phyloP scores from a whole-genome alignment of 2,797 vertebrate species.

The Gobio occitaniae region DNA sequence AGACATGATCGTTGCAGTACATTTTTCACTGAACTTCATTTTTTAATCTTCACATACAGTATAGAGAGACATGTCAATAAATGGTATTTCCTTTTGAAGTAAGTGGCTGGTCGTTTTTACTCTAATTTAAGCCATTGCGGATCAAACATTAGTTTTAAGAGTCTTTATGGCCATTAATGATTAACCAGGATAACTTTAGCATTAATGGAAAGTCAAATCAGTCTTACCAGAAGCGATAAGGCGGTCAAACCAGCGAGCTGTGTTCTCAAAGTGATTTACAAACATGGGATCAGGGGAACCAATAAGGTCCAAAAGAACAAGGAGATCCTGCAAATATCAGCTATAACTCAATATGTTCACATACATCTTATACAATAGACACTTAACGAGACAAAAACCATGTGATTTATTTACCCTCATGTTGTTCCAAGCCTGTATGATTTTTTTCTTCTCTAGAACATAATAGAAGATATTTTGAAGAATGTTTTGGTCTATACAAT shows the following conservation, averaged over 20 bases:
- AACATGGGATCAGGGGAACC: slow-evolving; percentile 82
- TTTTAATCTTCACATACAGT: neutral
- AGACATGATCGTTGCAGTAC: neutral
- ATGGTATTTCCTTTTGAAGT: neutral
- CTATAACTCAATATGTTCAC: neutral
- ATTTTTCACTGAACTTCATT: too few relatives aligned
- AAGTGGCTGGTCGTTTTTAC: neutral
- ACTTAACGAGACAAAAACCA: neutral
- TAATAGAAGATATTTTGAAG: neutral
- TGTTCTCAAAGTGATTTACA: slow-evolving; percentile 88
- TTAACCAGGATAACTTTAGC: slow-evolving; percentile 3
- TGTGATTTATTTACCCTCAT: neutral
- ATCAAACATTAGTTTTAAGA: slow-evolving; percentile 27
- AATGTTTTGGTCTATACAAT: neutral
- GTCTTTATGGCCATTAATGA: neutral
- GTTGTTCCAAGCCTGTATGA: neutral
- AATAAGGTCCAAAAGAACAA: slow-evolving; percentile 90
- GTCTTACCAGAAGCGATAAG: slow-evolving; percentile 83
- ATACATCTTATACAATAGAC: neutral
- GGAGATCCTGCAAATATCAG: slow-evolving; percentile 81
- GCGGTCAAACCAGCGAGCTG: slow-evolving; percentile 87
- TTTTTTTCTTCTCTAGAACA: neutral
- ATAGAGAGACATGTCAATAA: neutral
- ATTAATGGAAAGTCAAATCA: slow-evolving; percentile 28
- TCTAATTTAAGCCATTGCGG: neutral